Evolutionary conservation across 2,113 vertebrate species (phyloP).

Genomic region (Cochlearius cochlearius): DNA sequence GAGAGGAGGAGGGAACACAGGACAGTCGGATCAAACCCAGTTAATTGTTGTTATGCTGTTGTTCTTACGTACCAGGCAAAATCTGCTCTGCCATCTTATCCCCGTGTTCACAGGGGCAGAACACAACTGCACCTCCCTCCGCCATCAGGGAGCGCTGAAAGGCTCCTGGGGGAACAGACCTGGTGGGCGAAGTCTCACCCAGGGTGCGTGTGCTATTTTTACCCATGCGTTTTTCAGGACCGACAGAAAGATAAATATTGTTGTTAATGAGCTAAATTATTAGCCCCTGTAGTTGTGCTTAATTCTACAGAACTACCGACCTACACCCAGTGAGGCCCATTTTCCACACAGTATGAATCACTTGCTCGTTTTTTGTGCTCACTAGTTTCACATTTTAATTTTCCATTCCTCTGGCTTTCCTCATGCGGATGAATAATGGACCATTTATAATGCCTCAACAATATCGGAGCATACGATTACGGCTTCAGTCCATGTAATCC

Average conservation of each 20-base stretch:
- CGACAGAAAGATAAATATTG: background rate
- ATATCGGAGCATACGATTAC: background rate
- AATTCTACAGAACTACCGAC: background rate
- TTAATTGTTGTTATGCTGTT: background rate
- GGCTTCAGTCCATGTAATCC: background rate
- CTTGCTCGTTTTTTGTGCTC: background rate
- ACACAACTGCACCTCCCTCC: background rate
- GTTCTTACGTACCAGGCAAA: background rate
- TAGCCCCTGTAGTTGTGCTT: background rate
- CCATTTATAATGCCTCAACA: background rate
- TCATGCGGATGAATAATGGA: background rate
- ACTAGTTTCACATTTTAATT: background rate
- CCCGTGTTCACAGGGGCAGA: background rate
- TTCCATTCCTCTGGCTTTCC: constrained; percentile 28
- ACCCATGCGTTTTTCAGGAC: background rate
- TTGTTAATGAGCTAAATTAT: background rate
- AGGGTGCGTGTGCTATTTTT: accelerated
- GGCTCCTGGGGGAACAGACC: background rate
- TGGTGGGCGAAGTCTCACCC: background rate
- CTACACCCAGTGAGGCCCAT: background rate
- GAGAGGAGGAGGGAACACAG: background rate
- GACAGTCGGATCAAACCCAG: background rate
- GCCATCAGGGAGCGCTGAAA: background rate
- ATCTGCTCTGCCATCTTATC: background rate
- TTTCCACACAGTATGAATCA: constrained; percentile 31